Evolutionary conservation across 2,113 vertebrate species (phyloP).

Genomic region (Caranx melampygus): DNA sequence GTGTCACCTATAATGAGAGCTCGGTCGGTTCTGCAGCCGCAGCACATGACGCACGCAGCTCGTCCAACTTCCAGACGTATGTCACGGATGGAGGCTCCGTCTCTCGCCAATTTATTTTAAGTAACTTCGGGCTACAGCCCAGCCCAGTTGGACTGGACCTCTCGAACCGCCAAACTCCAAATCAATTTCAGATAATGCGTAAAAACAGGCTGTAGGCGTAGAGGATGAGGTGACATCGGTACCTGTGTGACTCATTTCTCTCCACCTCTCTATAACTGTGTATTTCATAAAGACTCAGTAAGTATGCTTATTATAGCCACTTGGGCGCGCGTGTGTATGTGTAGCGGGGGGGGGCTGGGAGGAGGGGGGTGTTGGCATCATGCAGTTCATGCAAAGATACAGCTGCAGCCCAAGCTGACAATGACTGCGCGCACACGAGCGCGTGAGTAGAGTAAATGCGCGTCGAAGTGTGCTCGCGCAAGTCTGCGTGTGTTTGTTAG

Average conservation of each 20-base stretch:
- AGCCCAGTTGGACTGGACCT: slow-evolving; percentile 27
- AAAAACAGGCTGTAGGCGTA: slow-evolving; percentile 24
- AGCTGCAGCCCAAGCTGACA: slow-evolving; percentile 71
- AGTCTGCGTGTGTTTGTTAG: slow-evolving; percentile 61
- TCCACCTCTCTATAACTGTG: neutral
- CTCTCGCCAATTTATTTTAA: slow-evolving; percentile 34
- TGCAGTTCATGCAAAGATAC: slow-evolving; percentile 57
- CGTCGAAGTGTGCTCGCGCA: slow-evolving; percentile 38
- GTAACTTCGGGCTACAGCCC: slow-evolving; percentile 24
- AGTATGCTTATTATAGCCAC: slow-evolving; percentile 32
- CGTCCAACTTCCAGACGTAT: slow-evolving; percentile 70
- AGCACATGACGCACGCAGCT: slow-evolving; percentile 81
- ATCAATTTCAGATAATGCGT: slow-evolving; percentile 21
- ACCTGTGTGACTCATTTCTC: slow-evolving; percentile 5
- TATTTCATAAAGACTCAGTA: slow-evolving; percentile 19
- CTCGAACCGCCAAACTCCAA: neutral
- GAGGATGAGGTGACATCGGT: neutral
- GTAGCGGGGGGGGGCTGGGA: neutral
- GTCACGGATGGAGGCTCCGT: slow-evolving; percentile 44
- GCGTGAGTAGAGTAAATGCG: slow-evolving; percentile 43
- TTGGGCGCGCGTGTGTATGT: neutral
- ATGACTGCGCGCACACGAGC: slow-evolving; percentile 61
- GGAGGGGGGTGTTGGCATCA: slow-evolving; percentile 38
- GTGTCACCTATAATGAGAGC: slow-evolving; percentile 73
- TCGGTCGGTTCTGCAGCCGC: slow-evolving; percentile 76